Evolutionary conservation across 1,140 invertebrate genomes (phyloP).

Genomic region (Heterodera carotae): DNA sequence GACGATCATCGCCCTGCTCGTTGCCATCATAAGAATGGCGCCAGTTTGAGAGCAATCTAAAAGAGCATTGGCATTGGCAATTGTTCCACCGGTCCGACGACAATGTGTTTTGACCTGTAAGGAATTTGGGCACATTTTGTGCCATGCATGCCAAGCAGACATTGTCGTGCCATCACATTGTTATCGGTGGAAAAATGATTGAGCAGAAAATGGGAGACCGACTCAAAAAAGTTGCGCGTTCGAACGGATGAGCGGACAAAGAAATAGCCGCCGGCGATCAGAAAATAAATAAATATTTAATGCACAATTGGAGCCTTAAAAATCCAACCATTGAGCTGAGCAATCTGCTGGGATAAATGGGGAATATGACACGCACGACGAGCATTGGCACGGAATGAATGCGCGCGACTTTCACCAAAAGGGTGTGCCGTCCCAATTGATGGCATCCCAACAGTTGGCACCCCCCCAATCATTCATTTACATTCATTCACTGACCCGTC

Average conservation of each 20-base stretch:
- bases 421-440: too few relatives aligned
- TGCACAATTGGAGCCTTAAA: neutral
- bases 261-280: constrained; percentile 54
- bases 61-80: constrained; percentile 4
- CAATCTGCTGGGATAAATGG: neutral
- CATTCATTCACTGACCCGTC: constrained; percentile 23
- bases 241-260: constrained; percentile 38
- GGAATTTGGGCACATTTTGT: constrained; percentile 40
- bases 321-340: constrained; percentile 5
- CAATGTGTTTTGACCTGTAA: constrained; percentile 39
- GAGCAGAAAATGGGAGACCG: constrained; percentile 36
- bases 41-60: constrained; percentile 51
- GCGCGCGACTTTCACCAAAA: too few relatives aligned
- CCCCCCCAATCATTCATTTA: neutral
- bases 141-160: constrained; percentile 28
- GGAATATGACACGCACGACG: too few relatives aligned
- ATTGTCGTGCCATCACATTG: constrained; percentile 49
- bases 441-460: neutral
- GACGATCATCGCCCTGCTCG: neutral
- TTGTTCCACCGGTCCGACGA: constrained; percentile 8
- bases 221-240: constrained; percentile 41
- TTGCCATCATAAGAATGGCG: constrained; percentile 19
- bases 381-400: too few relatives aligned
- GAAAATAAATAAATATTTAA: too few relatives aligned
- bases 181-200: constrained; percentile 53